Conservation (phyloP, 2,797 vertebrate species). For the Prunella strophiata region DNA sequence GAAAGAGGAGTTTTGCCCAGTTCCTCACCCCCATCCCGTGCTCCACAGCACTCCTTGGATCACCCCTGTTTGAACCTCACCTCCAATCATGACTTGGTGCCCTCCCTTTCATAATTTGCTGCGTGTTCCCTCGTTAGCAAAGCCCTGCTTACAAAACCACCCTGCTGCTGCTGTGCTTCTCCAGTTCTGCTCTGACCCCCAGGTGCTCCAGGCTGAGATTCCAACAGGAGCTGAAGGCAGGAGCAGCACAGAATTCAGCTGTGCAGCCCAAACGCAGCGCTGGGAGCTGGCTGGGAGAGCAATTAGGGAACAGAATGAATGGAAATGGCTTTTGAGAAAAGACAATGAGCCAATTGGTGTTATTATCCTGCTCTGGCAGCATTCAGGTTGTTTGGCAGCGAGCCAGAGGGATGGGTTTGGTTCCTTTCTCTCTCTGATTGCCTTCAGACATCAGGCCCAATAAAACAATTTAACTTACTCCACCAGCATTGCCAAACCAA, state of each 20-base stretch:
- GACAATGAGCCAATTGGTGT: constrained; percentile 19
- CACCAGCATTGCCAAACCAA: background rate
- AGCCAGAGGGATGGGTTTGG: background rate
- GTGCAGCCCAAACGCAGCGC: background rate
- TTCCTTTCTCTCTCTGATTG: background rate
- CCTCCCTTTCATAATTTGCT: background rate
- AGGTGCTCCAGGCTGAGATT: background rate
- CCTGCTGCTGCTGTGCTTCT: background rate
- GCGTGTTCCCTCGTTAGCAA: background rate
- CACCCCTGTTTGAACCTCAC: background rate
- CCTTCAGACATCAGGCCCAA: background rate
- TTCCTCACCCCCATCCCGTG: rapidly evolving
- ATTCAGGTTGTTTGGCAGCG: background rate
- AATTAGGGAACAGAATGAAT: background rate
- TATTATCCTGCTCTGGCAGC: background rate
- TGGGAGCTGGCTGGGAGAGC: background rate
- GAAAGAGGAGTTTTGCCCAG: no score
- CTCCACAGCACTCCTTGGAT: background rate
- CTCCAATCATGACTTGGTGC: background rate
- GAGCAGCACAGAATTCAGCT: background rate
- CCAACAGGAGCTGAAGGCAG: background rate
- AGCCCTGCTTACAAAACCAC: background rate
- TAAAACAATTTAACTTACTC: background rate
- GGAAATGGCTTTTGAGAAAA: background rate
- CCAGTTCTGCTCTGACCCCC: background rate